Base-by-base conservation (phyloP, 2,113 vertebrate genomes). In the Leptosomus discolor region DNA sequence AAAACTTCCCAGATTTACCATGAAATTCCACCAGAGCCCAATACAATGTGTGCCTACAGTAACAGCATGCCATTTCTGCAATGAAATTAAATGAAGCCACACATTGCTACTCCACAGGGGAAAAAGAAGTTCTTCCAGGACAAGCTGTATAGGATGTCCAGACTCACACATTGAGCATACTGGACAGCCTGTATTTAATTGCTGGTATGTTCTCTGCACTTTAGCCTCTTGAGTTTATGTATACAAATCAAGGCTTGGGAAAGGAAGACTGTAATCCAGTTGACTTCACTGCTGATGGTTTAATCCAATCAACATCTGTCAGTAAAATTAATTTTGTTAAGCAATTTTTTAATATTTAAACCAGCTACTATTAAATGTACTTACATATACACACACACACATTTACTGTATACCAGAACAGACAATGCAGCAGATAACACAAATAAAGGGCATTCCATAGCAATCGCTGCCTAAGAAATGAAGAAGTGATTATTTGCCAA, bases 51-150 rank as follows among this genome's bases (percentile, higher is more conserved):
- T 80, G 21, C 50, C 54, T 2, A 84, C 94, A 60, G 92, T 90
- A 41, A 6, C 39, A 96, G 30, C 96, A 97, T 50, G 67, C 13
- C 37, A 94, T 67, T 94, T 97, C 95, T 96, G 64, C 61, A 93
- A 74, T 14, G 11, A 92, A 95, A 87, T 61, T 5, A 71, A 82
- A 37, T 46, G 54, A 73, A 86, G 84, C 11, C 22, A 68, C 7
- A 1, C 8, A 39, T 27, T 56, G 22, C 36, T 67, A 5, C 22
- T 45, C 12, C 2, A 5, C 14, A 53, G 8, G 6, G 9, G 22
- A 53, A 45, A 84, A 79, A 54, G 3, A 54, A 70, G 8, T 63
- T 83, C 36, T 34, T 37, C 19, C 9, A 41, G 16, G 41, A 43
- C 15, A 65, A 86, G 20, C 24, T 24, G 32, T 16, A 43, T 12